Evolutionary conservation across 2,888 invertebrate species (phyloP), one percentile per base, ranked within the genome.

Genomic region (Galerucella nymphaeae): DNA sequence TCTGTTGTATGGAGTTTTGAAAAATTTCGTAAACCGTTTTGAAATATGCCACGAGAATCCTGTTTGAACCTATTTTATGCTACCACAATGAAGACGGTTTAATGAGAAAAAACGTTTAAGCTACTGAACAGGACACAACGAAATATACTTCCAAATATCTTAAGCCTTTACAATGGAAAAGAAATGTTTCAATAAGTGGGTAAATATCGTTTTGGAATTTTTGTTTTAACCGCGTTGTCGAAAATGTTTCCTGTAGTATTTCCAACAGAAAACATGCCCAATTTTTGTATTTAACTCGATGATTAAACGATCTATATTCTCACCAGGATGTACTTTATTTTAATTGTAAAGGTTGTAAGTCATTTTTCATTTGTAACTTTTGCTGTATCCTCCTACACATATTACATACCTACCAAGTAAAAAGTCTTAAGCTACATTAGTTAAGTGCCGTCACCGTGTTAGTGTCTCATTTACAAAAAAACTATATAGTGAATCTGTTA

Each of bases 361-460:
- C n/a, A 11, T 30, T 23, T 58, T 30, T 14, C 14, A 13, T 30
- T 53, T 18, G 18, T 48, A 45, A 45, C 5, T 62, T 62, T 62
- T 16, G 42, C 5, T 62, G 38, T 18, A 62, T 42, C 42, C 61
- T 41, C 42, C 61, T 62, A 80, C 79, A 79, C 78, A 80, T 80
- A 75, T 77, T 79, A 78, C 80, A 50, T 84, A 84, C 80, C 79
- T 84, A 82, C 84, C 84, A 85, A 82, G 80, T 82, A 82, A 82
- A 66, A 83, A 81, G 77, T 81, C 83, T 85, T 85, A 85, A 82
- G 77, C 85, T 84, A 84, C 78, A 85, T 85, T 86, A 85, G 85
- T 83, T 86, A 86, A 85, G 86, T 86, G 86, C 86, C 86, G 79
- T 86, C 86, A 86, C 86, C 86, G 81, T 76, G 75, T 80, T 86